Evolutionary conservation across 1,140 invertebrate species (phyloP).

Genomic region (Steinernema feltiae): DNA sequence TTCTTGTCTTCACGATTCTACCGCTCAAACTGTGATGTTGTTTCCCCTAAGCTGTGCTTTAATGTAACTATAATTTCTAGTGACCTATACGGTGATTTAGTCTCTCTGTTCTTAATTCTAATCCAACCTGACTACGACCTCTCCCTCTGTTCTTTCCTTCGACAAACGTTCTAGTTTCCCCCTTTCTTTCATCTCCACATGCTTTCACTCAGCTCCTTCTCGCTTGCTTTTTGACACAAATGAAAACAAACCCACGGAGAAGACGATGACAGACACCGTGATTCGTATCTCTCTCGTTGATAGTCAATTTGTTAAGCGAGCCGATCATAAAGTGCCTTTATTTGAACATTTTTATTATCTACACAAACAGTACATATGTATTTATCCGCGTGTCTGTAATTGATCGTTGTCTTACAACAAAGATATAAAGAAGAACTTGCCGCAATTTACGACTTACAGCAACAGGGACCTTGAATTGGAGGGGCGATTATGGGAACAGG

Average conservation of each 20-base stretch:
- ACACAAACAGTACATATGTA: no score
- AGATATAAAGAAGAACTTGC: no score
- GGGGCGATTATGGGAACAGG: background rate
- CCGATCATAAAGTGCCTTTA: background rate
- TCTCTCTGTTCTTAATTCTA: background rate
- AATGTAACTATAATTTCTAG: constrained; percentile 4
- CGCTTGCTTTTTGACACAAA: background rate
- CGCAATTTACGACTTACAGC: background rate
- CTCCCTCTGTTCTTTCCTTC: background rate
- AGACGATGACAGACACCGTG: no score
- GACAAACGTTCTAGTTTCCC: background rate
- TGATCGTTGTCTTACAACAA: background rate
- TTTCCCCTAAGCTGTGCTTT: background rate
- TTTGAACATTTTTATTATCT: background rate
- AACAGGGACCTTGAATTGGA: no score
- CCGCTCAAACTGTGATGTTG: background rate
- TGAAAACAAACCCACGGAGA: background rate
- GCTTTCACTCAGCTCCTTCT: background rate
- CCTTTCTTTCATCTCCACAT: background rate
- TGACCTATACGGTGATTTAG: background rate
- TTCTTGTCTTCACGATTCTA: background rate
- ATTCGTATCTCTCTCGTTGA: background rate
- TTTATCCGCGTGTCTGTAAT: background rate
- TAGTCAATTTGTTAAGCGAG: background rate
- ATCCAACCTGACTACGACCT: background rate